Conservation (phyloP, 2,888 invertebrate species). For the Diarsia rubi region DNA sequence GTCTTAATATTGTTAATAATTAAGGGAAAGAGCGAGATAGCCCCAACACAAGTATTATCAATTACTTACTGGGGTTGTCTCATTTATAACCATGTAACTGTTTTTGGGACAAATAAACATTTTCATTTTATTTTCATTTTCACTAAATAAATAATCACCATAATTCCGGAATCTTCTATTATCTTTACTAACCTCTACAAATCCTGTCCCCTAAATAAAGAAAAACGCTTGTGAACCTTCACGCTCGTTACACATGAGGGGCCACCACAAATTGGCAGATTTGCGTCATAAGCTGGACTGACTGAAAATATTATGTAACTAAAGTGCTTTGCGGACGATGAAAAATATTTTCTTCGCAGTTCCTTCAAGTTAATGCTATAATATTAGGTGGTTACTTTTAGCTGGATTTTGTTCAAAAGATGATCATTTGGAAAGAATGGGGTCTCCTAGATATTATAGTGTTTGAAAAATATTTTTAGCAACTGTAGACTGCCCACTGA, state of each 20-base stretch:
- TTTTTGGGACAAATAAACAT: too few species aligned
- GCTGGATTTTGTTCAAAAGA: background rate
- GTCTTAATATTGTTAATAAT: too few species aligned
- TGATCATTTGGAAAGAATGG: background rate
- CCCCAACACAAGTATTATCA: too few species aligned
- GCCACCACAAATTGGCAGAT: constrained; percentile 39
- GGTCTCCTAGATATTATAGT: accelerated
- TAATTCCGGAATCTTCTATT: background rate
- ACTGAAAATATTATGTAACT: constrained; percentile 41
- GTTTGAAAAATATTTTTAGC: background rate
- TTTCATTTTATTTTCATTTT: too few species aligned
- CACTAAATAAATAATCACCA: background rate
- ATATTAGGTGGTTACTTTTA: constrained; percentile 7
- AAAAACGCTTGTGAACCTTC: constrained; percentile 7
- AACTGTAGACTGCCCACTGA: background rate
- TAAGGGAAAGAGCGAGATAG: too few species aligned
- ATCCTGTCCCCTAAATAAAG: background rate
- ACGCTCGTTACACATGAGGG: constrained; percentile 28
- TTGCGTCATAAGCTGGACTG: constrained; percentile 17
- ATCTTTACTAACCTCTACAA: background rate
- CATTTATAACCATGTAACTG: too few species aligned
- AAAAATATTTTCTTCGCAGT: constrained; percentile 49
- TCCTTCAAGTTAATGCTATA: constrained; percentile 9
- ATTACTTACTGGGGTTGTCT: too few species aligned
- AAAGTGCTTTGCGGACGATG: background rate